Base-by-base conservation (phyloP, 1,140 invertebrate species). In the Lepidurus apus region DNA sequence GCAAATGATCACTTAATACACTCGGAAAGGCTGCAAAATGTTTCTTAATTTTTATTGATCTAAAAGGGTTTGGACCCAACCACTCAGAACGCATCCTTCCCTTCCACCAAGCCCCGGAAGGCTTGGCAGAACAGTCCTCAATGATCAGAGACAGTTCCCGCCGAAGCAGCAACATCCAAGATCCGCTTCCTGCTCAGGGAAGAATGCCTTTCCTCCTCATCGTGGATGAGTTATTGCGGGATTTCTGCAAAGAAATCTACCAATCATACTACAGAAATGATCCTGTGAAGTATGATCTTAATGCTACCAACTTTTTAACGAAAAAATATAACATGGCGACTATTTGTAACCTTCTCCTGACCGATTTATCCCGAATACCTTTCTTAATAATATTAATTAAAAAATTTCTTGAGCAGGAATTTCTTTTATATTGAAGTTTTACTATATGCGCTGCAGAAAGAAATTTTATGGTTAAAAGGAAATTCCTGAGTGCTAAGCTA, bases 271-370 rank as follows among this genome's bases (percentile, higher is more conserved):
- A 86, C 86, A 87, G 86, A 87, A 87, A 85, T 86, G 86, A 87
- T 87, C 86, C 86, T 87, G 86, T 85, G 85, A 86, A 87, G 86
- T 85, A 87, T 85, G 85, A 85, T 87, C 86, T 87, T 87, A 81
- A 80, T 21, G 21, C 0, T 47, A 47, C 0, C 45, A 4, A 17
- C 1, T 10, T 47, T 47, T 10, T 3, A 47, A 11, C 1, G 0
- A 2, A 1, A 11, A 47, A 0, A 7, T 47, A 17, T 47, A 47
- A 47, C 17, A 6, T 47, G 45, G 45, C 1, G 5, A 3, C 45
- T 47, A 47, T 47, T 47, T 47, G 45, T 47, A 8, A 34, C 34
- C 34, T 34, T 34, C 34, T 34, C 34, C 34, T 3, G 2, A 34
- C 34, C 4, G 34, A 34, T 34, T 34, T 34, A 34, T 4, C 34